A percentile compares a stretch with the other conserved stretches of the same genome.
Conservation (phyloP, 2,113 vertebrate species). For the Talpa occidentalis region DNA sequence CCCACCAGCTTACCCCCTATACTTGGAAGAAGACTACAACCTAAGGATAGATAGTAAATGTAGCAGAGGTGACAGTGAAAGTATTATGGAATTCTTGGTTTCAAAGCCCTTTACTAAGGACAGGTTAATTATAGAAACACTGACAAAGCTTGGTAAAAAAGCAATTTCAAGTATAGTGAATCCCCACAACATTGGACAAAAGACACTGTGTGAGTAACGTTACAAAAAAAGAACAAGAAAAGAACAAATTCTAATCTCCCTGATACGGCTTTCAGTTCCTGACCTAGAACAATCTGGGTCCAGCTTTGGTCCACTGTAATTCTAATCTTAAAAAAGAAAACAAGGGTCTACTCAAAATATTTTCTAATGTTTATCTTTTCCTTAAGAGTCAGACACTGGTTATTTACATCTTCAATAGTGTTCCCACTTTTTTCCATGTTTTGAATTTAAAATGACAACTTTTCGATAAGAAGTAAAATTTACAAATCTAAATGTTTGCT, state of each 20-base stretch:
- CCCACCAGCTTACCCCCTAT: too few species aligned
- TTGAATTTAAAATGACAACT: background rate
- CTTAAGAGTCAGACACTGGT: background rate
- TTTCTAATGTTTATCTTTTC: conserved; percentile 14
- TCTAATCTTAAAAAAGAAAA: background rate
- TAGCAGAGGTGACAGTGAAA: background rate
- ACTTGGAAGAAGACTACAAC: too few species aligned
- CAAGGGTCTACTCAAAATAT: background rate
- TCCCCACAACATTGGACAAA: background rate
- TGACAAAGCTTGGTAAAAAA: background rate
- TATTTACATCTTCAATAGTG: background rate
- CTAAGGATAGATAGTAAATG: background rate
- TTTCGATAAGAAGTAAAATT: conserved; percentile 10
- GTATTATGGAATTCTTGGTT: background rate
- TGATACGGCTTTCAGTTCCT: background rate
- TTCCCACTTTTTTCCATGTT: background rate
- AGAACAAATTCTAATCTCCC: background rate
- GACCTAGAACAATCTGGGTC: background rate
- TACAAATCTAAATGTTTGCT: background rate
- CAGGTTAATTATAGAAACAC: background rate
- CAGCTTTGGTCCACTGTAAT: background rate
- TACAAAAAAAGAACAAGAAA: background rate
- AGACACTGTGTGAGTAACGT: background rate
- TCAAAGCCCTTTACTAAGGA: background rate
- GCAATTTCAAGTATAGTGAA: background rate